These are phyloP conservation scores for Takifugu ocellatus DNA, from an alignment of 2,797 vertebrate species.

Conservation along the genomic window DNA sequence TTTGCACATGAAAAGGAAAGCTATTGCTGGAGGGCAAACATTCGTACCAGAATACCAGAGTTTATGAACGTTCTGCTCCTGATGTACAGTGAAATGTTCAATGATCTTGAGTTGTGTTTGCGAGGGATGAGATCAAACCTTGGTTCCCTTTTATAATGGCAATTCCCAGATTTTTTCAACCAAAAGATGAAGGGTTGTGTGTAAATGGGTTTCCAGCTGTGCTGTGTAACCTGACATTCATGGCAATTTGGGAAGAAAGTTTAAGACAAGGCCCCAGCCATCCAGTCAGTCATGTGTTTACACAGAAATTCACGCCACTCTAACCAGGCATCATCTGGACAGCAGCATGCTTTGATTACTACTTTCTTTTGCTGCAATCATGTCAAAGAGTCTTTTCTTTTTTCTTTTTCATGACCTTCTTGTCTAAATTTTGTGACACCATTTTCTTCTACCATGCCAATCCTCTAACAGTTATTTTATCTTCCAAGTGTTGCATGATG, in stretches of 20 bases:
- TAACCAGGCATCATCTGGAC: slow-evolving; percentile 83
- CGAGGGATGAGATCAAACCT: background rate
- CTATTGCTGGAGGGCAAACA: too few relatives aligned
- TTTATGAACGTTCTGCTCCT: too few relatives aligned
- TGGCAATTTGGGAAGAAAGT: slow-evolving; percentile 75
- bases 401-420: slow-evolving; percentile 46
- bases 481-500: slow-evolving; percentile 89
- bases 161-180: slow-evolving; percentile 75
- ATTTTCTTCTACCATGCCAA: slow-evolving; percentile 70
- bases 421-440: slow-evolving; percentile 58
- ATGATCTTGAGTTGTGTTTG: too few relatives aligned
- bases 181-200: slow-evolving; percentile 45
- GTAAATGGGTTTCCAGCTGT: slow-evolving; percentile 54
- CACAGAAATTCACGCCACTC: slow-evolving; percentile 96
- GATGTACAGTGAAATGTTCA: too few relatives aligned
- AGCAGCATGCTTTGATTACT: slow-evolving; percentile 80
- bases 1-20: too few relatives aligned
- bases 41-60: too few relatives aligned
- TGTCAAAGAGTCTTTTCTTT: slow-evolving; percentile 41
- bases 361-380: slow-evolving; percentile 28
- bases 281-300: slow-evolving; percentile 85
- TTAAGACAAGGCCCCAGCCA: slow-evolving; percentile 85
- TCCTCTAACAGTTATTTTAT: slow-evolving; percentile 78
- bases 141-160: slow-evolving; percentile 19
- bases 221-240: slow-evolving; percentile 57